These are phyloP conservation scores for Erebia epiphron DNA, from an alignment of 2,888 invertebrate genomes.

Conservation along the genomic window DNA sequence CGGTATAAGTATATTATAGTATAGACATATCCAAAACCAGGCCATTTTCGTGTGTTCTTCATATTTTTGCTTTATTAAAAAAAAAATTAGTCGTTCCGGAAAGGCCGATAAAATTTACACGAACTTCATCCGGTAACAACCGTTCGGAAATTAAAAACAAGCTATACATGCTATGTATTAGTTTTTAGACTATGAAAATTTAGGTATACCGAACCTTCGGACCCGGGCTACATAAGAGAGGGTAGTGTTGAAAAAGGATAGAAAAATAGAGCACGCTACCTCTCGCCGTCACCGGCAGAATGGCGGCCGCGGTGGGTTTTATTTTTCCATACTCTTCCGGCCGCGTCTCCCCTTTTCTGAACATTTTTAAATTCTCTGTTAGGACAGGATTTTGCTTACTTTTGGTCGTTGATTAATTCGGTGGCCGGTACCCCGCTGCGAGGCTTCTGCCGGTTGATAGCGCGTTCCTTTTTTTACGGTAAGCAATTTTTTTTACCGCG, in stretches of 20 bases:
- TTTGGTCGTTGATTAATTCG: constrained; percentile 75
- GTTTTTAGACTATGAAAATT: constrained; percentile 17
- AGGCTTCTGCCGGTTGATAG: constrained; percentile 70
- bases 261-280: constrained; percentile 71
- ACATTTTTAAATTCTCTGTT: constrained; percentile 59
- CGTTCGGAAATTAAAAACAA: constrained; percentile 6
- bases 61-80: too few relatives aligned
- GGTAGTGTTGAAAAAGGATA: constrained; percentile 54
- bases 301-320: constrained; percentile 67
- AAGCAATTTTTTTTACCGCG: constrained; percentile 45
- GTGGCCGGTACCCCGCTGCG: constrained; percentile 71
- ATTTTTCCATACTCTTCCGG: constrained; percentile 66
- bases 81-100: not conserved
- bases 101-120: not conserved
- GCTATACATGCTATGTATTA: not conserved
- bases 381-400: constrained; percentile 63
- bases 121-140: constrained; percentile 3
- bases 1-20: too few relatives aligned
- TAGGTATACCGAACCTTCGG: constrained; percentile 31
- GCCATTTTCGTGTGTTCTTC: too few relatives aligned
- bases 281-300: constrained; percentile 77
- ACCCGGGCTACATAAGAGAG: constrained; percentile 34
- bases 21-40: too few relatives aligned
- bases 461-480: constrained; percentile 53
- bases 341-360: constrained; percentile 62